Percentiles rank a stretch among this genome's conserved stretches.
Evolutionary conservation across 2,113 vertebrate genomes (phyloP).

Genomic region (Illadopsis cleaveri): DNA sequence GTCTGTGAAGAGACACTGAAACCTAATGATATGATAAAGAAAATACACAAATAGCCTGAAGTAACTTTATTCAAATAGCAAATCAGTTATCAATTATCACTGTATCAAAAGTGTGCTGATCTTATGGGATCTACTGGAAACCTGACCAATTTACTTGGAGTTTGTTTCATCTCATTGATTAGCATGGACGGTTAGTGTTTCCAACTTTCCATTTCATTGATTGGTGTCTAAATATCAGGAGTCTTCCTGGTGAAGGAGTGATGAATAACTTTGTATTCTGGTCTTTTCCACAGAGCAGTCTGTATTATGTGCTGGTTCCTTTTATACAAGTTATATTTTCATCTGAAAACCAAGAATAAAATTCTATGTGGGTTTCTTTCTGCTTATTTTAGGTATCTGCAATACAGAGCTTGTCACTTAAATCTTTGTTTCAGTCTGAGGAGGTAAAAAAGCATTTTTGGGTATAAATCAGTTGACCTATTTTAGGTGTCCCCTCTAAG

Average conservation of each 20-base stretch:
- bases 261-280: not conserved
- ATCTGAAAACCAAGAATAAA: conserved; percentile 48
- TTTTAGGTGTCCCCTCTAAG: not conserved
- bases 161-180: not conserved
- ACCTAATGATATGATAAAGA: not conserved
- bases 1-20: not conserved
- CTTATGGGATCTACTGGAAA: not conserved
- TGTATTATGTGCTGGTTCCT: not conserved
- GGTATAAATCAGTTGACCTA: not conserved
- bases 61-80: not conserved
- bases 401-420: conserved; percentile 41
- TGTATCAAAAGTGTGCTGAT: not conserved
- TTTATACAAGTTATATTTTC: conserved; percentile 18
- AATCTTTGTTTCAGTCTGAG: conserved; percentile 30
- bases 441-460: not conserved
- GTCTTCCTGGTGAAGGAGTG: not conserved
- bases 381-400: conserved; percentile 36
- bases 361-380: conserved; percentile 25
- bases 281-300: not conserved
- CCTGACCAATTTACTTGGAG: not conserved
- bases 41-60: not conserved
- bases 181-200: not conserved
- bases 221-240: not conserved
- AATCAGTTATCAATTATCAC: not conserved
- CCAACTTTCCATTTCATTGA: not conserved